Base-by-base conservation (phyloP, 2,797 vertebrate genomes). In the Acridotheres tristis region DNA sequence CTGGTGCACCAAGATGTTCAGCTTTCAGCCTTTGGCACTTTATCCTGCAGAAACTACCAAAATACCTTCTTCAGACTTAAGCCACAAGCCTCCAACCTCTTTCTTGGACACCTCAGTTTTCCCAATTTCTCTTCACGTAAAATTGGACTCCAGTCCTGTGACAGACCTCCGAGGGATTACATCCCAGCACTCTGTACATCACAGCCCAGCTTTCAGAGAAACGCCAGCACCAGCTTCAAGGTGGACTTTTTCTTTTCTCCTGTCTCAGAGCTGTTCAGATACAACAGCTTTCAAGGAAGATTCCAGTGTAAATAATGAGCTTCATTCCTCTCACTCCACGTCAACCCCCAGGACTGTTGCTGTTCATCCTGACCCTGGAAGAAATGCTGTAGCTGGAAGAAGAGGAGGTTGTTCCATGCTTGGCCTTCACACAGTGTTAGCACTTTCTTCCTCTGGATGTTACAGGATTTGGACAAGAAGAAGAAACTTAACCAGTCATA, bases 371-470 rank as follows among this genome's bases (percentile, higher is more conserved):
- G 91, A 92, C 81, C 48, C 0, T 34, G 77, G 91, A 83, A 95
- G 78, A 89, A 89, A 67, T 6, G 13, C 94, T 51, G 2, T 88
- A 48, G 80, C 95, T 85, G 93, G 87, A 94, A 96, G 89, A 89
- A 95, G 95, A 88, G 62, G 93, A 62, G 83, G 90, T 62, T 96
- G 89, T 94, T 98, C 97, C 36, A 93, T n/a, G 47, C 95, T 95
- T 77, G 98, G 98, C 81, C 98, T 98, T 94, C 98, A 98, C 66
- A 98, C 98, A 2, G 97, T 98, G 69, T 95, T 98, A 95, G 98
- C 98, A 77, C 96, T 98, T 96, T 98, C 97, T 82, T 98, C 98
- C 79, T 98, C 98, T 8, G 95, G 96, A 32, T 97, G 98, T 94
- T 98, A 98, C 91, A 98, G 98, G 89, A 97, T 98, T 79, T 97